Evolutionary conservation across 2,888 invertebrate species (phyloP).

Genomic region (Eulithis prunata): DNA sequence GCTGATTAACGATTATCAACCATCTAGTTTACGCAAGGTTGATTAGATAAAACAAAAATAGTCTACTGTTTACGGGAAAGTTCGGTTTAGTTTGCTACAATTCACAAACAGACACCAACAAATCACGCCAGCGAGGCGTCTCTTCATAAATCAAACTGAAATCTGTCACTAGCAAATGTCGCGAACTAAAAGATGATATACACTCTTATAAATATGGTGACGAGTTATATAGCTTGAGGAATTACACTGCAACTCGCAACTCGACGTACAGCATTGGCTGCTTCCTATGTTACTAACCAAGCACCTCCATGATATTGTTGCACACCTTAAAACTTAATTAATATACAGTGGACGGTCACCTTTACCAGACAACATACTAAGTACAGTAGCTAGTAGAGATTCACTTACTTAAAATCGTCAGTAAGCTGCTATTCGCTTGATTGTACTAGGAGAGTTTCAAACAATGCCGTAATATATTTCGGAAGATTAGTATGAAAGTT

Average conservation of each 20-base stretch:
- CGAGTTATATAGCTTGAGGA: no score
- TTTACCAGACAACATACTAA: no score
- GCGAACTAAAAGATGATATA: not conserved
- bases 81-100: slow-evolving; percentile 22
- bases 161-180: slow-evolving; percentile 32
- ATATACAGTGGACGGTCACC: no score
- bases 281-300: no score
- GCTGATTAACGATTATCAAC: not conserved
- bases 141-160: slow-evolving; percentile 30
- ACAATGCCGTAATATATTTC: not conserved
- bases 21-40: not conserved
- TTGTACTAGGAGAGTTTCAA: not conserved
- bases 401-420: no score
- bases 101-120: slow-evolving; percentile 17
- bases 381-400: no score
- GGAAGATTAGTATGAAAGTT: not conserved
- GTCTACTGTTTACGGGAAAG: slow-evolving; percentile 7
- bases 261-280: no score
- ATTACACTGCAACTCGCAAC: no score
- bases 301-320: no score
- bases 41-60: slow-evolving; percentile 5
- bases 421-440: no score
- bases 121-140: slow-evolving; percentile 23
- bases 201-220: no score
- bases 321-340: no score